Evolutionary conservation across 2,797 vertebrate species (phyloP).

Genomic region (Philypnodon macrostomus): DNA sequence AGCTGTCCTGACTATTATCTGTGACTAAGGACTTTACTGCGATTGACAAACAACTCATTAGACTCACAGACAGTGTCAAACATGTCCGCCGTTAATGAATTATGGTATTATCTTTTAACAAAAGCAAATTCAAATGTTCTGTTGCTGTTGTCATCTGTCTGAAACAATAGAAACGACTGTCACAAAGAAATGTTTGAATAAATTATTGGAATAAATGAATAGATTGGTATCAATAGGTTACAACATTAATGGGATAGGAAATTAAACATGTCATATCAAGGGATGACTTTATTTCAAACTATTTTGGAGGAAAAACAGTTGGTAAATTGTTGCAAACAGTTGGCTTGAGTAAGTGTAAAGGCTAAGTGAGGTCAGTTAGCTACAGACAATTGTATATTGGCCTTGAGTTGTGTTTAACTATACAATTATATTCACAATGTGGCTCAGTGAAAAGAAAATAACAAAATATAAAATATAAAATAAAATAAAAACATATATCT

Average conservation of each 20-base stretch:
- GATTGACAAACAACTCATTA: slow-evolving; percentile 51
- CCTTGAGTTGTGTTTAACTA: too few relatives aligned
- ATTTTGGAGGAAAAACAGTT: slow-evolving; percentile 28
- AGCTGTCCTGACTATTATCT: slow-evolving; percentile 23
- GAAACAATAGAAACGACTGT: slow-evolving; percentile 41
- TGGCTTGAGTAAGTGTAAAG: background rate
- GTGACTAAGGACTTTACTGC: slow-evolving; percentile 37
- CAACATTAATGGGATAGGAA: slow-evolving; percentile 43
- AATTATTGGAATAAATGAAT: slow-evolving; percentile 45
- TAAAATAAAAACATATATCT: too few relatives aligned
- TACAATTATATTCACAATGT: too few relatives aligned
- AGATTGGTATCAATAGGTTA: slow-evolving; percentile 47
- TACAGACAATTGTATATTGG: background rate
- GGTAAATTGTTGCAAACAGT: slow-evolving; percentile 10
- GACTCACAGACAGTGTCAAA: slow-evolving; percentile 32
- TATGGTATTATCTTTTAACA: slow-evolving; percentile 50
- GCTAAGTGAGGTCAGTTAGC: background rate
- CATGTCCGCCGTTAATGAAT: slow-evolving; percentile 46
- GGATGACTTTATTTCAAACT: slow-evolving; percentile 40
- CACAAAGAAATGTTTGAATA: slow-evolving; percentile 35
- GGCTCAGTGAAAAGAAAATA: too few relatives aligned
- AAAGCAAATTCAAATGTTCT: slow-evolving; percentile 44
- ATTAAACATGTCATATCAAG: slow-evolving; percentile 39
- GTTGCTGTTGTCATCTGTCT: slow-evolving; percentile 52
- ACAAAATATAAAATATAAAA: too few relatives aligned